Percentiles rank a stretch among this genome's conserved stretches.
Evolutionary conservation across 92 coral and sea anemone species (phyloP).

Genomic region (Bergia sp.): DNA sequence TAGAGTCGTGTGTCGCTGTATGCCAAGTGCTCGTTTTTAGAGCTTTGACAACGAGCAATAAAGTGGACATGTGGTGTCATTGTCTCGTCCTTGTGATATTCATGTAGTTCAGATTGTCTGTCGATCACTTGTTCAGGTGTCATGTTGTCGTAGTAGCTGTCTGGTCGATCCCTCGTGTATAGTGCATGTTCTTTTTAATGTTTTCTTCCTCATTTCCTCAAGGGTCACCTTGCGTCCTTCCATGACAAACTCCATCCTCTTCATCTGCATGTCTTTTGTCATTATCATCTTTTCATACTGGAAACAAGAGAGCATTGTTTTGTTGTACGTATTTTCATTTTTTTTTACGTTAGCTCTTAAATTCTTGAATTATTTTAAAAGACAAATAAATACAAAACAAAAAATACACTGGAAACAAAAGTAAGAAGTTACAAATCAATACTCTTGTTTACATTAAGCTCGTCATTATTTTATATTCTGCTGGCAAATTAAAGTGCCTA

Average conservation of each 20-base stretch:
- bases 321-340: neutral
- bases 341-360: no score
- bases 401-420: no score
- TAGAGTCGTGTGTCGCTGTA: constrained; percentile 18
- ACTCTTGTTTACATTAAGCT: no score
- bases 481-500: no score
- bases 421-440: neutral
- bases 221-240: constrained; percentile 21
- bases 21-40: constrained; percentile 2
- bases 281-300: constrained; percentile 8
- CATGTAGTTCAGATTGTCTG: constrained; percentile 28
- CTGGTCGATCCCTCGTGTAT: constrained; percentile 14
- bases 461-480: no score
- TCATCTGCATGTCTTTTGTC: neutral
- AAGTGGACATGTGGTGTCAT: neutral
- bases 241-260: neutral
- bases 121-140: constrained; percentile 10
- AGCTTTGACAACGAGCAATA: no score
- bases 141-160: constrained; percentile 11
- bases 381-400: no score
- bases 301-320: neutral
- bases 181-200: constrained; percentile 17
- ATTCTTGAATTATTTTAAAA: no score
- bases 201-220: neutral
- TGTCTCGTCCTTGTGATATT: constrained; percentile 3